These are phyloP conservation scores for Leptinotarsa defecta DNA, from an alignment of 1,140 invertebrate species.

Conservation along the genomic window DNA sequence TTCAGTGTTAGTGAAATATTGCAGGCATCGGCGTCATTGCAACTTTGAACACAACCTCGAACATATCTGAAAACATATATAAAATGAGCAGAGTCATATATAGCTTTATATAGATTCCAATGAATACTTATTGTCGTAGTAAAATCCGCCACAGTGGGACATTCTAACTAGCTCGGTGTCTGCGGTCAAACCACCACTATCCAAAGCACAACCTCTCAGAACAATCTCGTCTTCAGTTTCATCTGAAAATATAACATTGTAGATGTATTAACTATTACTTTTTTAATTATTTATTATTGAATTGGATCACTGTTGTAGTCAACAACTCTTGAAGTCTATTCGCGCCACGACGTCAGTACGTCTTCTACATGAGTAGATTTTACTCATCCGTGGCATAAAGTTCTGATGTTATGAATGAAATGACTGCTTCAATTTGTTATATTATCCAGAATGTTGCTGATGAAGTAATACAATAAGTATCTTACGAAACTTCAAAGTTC, in stretches of 20 bases:
- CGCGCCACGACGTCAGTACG: too few species aligned
- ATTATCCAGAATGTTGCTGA: too few species aligned
- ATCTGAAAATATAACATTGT: slow-evolving; percentile 59
- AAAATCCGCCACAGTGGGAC: slow-evolving; percentile 91
- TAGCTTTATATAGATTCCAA: background rate
- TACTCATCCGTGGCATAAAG: too few species aligned
- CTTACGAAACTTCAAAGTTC: too few species aligned
- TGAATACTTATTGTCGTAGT: slow-evolving; percentile 79
- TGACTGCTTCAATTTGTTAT: too few species aligned
- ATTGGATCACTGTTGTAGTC: too few species aligned
- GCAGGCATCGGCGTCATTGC: slow-evolving; percentile 85
- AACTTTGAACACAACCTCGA: slow-evolving; percentile 84
- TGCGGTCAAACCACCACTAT: slow-evolving; percentile 88
- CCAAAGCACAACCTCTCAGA: slow-evolving; percentile 86
- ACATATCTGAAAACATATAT: slow-evolving; percentile 70
- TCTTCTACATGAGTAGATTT: too few species aligned
- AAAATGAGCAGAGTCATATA: background rate
- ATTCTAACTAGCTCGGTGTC: slow-evolving; percentile 91
- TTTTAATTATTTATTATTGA: too few species aligned
- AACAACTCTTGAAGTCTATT: too few species aligned
- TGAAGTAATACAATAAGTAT: too few species aligned
- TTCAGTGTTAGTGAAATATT: slow-evolving; percentile 57
- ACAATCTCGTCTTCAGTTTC: slow-evolving; percentile 79
- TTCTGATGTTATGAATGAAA: too few species aligned
- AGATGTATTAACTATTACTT: background rate